phyloP scores from a whole-genome alignment of 2,888 invertebrate species.

The Phortica magna region DNA sequence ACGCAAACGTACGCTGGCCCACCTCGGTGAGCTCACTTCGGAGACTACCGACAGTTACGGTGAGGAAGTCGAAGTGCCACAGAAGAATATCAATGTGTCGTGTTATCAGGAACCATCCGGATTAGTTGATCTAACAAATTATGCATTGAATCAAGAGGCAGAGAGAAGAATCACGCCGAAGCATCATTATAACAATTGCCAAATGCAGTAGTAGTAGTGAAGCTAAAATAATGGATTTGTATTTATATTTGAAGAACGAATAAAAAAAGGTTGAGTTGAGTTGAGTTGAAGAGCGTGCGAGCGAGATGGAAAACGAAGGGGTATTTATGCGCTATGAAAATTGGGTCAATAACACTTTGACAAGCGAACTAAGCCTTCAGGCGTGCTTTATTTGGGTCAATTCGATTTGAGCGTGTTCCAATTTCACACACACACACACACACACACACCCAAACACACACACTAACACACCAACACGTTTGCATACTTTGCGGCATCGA shows the following conservation, averaged over 20 bases:
- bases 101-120: too few species aligned
- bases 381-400: constrained; percentile 44
- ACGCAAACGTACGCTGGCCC: constrained; percentile 24
- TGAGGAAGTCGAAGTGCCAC: too few species aligned
- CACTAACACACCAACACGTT: constrained; percentile 32
- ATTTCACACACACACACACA: constrained; percentile 20
- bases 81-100: too few species aligned
- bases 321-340: not conserved
- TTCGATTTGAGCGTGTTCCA: constrained; percentile 15
- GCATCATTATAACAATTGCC: too few species aligned
- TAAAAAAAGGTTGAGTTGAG: not conserved
- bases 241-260: not conserved
- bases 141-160: too few species aligned
- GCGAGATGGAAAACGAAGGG: not conserved
- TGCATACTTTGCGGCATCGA: constrained; percentile 29
- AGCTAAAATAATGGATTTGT: too few species aligned
- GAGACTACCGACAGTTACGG: too few species aligned
- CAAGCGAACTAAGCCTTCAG: not conserved
- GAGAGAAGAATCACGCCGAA: too few species aligned
- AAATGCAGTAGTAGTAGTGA: too few species aligned
- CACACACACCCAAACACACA: constrained; percentile 34
- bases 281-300: not conserved
- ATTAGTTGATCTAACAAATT: too few species aligned
- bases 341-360: constrained; percentile 14
- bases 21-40: too few species aligned